Evolutionary conservation across 2,888 invertebrate species (phyloP).

Genomic region (Eulithis prunata): DNA sequence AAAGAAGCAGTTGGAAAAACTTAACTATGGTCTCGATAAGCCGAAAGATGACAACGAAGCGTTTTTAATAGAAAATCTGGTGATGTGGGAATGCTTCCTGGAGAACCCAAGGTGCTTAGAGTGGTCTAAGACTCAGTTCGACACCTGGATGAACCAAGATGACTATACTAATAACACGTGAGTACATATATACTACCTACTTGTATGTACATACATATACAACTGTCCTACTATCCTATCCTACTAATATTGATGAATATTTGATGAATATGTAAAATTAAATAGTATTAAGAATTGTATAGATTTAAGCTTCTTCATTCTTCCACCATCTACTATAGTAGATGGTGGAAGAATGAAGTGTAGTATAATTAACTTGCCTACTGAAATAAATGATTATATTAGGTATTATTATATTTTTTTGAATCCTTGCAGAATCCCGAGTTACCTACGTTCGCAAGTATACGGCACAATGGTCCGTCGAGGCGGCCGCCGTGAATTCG

Average conservation of each 20-base stretch:
- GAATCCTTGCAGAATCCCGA: constrained; percentile 81
- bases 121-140: constrained; percentile 78
- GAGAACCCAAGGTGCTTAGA: constrained; percentile 80
- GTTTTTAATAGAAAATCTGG: constrained; percentile 83
- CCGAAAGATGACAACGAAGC: constrained; percentile 83
- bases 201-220: too few relatives aligned
- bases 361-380: too few relatives aligned
- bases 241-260: too few relatives aligned
- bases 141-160: constrained; percentile 59
- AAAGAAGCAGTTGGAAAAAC: constrained; percentile 67
- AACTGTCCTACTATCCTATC: too few relatives aligned
- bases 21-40: constrained; percentile 79
- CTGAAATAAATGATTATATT: too few relatives aligned
- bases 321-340: too few relatives aligned
- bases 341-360: too few relatives aligned
- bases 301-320: too few relatives aligned
- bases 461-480: constrained; percentile 79
- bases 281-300: too few relatives aligned
- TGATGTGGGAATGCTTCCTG: constrained; percentile 85
- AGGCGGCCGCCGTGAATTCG: constrained; percentile 88
- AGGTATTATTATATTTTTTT: too few relatives aligned
- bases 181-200: constrained; percentile 38
- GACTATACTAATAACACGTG: constrained; percentile 74
- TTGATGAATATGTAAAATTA: too few relatives aligned
- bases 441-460: constrained; percentile 86